phyloP scores from a whole-genome alignment of 2,113 vertebrate species.

The Scolopax mira region DNA sequence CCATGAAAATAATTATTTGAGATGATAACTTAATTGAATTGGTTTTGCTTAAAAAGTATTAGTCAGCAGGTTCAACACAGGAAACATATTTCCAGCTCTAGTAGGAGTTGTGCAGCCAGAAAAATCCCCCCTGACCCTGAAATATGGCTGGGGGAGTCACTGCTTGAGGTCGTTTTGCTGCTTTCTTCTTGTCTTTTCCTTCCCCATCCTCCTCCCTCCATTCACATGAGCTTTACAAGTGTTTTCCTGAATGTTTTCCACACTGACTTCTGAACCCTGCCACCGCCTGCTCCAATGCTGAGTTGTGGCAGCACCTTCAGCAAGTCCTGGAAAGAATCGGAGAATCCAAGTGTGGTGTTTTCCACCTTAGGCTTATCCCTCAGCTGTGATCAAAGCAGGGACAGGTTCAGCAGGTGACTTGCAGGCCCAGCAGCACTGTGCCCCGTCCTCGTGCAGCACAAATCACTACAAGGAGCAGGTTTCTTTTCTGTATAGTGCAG shows the following conservation, averaged over 20 bases:
- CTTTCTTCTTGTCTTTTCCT: background rate
- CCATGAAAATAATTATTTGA: background rate
- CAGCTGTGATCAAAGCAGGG: background rate
- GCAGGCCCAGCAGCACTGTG: rapidly evolving
- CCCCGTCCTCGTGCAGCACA: rapidly evolving
- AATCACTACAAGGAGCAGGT: background rate
- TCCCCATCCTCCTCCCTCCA: background rate
- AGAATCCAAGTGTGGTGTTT: background rate
- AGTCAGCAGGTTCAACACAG: background rate
- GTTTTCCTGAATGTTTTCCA: background rate
- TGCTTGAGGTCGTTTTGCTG: background rate
- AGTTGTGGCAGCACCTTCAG: background rate
- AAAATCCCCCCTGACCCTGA: background rate
- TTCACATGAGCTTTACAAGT: background rate
- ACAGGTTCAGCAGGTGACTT: background rate
- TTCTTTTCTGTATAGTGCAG: background rate
- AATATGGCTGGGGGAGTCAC: background rate
- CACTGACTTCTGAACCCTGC: rapidly evolving
- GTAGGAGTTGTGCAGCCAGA: background rate
- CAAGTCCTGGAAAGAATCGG: background rate
- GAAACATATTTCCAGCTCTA: background rate
- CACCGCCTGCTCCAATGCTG: background rate
- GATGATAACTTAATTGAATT: background rate
- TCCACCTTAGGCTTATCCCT: background rate
- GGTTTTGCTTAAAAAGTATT: background rate